Base-by-base conservation (phyloP, 2,113 vertebrate species). In the Chamaea fasciata region DNA sequence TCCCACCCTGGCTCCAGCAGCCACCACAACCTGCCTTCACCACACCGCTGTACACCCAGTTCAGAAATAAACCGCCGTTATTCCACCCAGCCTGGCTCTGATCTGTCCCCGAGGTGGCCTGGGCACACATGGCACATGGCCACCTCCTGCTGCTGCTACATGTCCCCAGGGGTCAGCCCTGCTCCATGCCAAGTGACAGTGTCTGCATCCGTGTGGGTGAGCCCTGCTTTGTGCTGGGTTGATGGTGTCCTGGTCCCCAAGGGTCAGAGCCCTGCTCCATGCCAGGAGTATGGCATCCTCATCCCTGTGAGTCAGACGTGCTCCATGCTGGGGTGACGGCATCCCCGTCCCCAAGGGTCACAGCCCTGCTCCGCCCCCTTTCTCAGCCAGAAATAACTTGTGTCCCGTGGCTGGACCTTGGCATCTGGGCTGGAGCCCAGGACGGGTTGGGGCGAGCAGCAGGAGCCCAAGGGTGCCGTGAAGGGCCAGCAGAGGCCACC, bases 371-470 rank as follows among this genome's bases (percentile, higher is more conserved):
- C 96, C 68, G 65, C 97, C 98, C 97, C 96, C 84, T 97, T 96
- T 95, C 98, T 97, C 96, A 94, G 96, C 96, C 97, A 76, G 91
- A 98, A 98, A 98, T 98, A 98, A 95, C 97, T 92, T 90, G 97
- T 96, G 97, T 95, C 94, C 81, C 47, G 30, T 21, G 87, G 88
- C 90, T 27, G 79, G 95, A 95, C 85, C 52, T 87, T 94, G 87
- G 95, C 94, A 94, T 57, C 74, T 90, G 94, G 75, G 95, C 89
- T 89, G 86, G 83, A 95, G 94, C 90, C 85, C 85, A 42, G 94
- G 27, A 55, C 71, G 24, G 79, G 59, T 74, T 13, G 13, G 76
- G 94, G 90, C 26, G 0, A 94, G 91, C 49, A 1, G 79, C 87
- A 70, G 83, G 57, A 96, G 86, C 87, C 75, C 5, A 0, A 22